Percentiles rank a stretch among this genome's conserved stretches.
phyloP scores from a whole-genome alignment of 1,140 invertebrate species.

The Oscheius sp. region DNA sequence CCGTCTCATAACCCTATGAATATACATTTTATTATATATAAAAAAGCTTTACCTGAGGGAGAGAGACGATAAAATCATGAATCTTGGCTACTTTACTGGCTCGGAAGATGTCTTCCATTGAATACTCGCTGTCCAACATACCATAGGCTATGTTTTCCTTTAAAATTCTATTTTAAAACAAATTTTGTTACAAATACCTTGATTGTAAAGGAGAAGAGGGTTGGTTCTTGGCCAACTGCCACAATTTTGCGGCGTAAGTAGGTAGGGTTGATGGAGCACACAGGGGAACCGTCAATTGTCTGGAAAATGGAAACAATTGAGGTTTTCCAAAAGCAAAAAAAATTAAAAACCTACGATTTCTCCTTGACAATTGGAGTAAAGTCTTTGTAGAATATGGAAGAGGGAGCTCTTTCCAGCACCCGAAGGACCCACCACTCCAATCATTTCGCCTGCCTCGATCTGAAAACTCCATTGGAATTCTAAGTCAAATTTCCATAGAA shows the following conservation, averaged over 20 bases:
- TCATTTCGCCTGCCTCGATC: constrained; percentile 57
- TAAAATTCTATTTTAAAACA: neutral
- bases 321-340: neutral
- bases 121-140: constrained; percentile 50
- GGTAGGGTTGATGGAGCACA: constrained; percentile 52
- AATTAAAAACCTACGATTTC: constrained; percentile 37
- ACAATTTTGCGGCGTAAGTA: constrained; percentile 50
- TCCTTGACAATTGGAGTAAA: constrained; percentile 62
- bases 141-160: constrained; percentile 56
- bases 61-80: constrained; percentile 58
- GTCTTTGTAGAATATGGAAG: constrained; percentile 62
- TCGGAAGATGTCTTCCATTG: constrained; percentile 57
- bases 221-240: constrained; percentile 55
- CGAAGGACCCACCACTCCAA: constrained; percentile 63
- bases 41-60: constrained; percentile 54
- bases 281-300: constrained; percentile 52
- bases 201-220: constrained; percentile 42
- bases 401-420: constrained; percentile 62
- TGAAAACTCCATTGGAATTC: constrained; percentile 37
- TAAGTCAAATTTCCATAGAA: neutral
- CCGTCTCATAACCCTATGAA: constrained; percentile 61
- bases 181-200: too few species aligned
- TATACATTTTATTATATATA: neutral
- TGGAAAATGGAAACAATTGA: neutral
- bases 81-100: constrained; percentile 60